Evolutionary conservation across 2,113 vertebrate genomes (phyloP).

Genomic region (Ranitomeya variabilis): DNA sequence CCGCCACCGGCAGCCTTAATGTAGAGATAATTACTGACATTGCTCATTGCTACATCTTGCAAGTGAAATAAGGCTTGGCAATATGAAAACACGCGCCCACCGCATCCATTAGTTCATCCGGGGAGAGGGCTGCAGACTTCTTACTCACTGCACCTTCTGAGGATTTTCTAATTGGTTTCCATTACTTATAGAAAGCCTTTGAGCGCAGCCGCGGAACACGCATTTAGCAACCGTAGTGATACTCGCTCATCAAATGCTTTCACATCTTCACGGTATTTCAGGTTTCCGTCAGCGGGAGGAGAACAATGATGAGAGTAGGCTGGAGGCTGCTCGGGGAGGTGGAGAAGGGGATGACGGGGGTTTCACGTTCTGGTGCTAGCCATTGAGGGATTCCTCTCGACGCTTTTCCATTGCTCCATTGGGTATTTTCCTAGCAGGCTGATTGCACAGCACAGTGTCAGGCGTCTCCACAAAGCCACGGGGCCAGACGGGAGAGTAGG

Average conservation of each 20-base stretch:
- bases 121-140: conserved; percentile 64
- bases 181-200: conserved; percentile 68
- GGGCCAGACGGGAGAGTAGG: background rate
- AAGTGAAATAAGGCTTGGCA: conserved; percentile 64
- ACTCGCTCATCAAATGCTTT: conserved; percentile 64
- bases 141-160: conserved; percentile 65
- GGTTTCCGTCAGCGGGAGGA: conserved; percentile 65
- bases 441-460: conserved; percentile 33
- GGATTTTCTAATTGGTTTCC: conserved; percentile 74
- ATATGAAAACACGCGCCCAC: conserved; percentile 1
- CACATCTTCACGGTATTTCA: conserved; percentile 59
- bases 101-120: conserved; percentile 52
- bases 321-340: background rate
- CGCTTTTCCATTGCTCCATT: background rate
- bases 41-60: conserved; percentile 62
- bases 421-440: conserved; percentile 29
- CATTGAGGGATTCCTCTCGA: conserved; percentile 15
- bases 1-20: conserved; percentile 29
- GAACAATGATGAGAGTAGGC: conserved; percentile 48
- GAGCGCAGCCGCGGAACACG: conserved; percentile 66
- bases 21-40: conserved; percentile 64
- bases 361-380: background rate
- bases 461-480: background rate
- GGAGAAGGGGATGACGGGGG: background rate
- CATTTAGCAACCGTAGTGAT: conserved; percentile 65